Percentiles rank a stretch among this genome's conserved stretches.
These are phyloP conservation scores for Paracyclopina nana DNA, from an alignment of 1,140 invertebrate genomes.

Conservation along the genomic window DNA sequence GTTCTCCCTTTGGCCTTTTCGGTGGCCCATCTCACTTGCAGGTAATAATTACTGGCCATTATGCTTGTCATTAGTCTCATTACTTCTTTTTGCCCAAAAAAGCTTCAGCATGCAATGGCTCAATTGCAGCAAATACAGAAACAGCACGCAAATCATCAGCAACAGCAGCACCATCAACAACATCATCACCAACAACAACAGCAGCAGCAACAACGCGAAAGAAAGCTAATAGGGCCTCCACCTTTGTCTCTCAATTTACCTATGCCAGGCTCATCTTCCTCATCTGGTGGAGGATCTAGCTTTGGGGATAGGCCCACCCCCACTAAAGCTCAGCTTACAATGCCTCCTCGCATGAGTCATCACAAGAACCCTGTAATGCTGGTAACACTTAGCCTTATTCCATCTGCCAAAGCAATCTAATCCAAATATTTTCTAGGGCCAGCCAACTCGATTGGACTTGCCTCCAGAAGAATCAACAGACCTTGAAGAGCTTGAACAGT, in stretches of 20 bases:
- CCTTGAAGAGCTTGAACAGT: conserved; percentile 83
- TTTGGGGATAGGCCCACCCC: too few relatives aligned
- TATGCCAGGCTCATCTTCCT: too few relatives aligned
- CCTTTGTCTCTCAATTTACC: too few relatives aligned
- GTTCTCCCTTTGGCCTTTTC: conserved; percentile 24
- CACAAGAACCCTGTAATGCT: conserved; percentile 17
- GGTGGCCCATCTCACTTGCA: conserved; percentile 22
- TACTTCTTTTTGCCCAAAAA: conserved; percentile 18
- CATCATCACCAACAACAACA: conserved; percentile 21
- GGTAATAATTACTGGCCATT: conserved; percentile 18
- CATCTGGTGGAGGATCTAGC: too few relatives aligned
- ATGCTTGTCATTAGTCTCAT: too few relatives aligned
- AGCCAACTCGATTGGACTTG: conserved; percentile 39
- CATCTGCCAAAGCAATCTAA: conserved; percentile 18
- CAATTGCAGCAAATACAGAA: conserved; percentile 57
- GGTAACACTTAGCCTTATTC: conserved; percentile 18
- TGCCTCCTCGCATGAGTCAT: conserved; percentile 24
- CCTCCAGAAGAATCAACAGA: conserved; percentile 77
- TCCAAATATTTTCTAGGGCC: conserved; percentile 16
- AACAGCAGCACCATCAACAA: conserved; percentile 27
- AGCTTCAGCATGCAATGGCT: conserved; percentile 52
- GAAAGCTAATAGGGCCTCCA: conserved; percentile 18
- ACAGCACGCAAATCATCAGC: conserved; percentile 35
- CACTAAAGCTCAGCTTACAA: conserved; percentile 25
- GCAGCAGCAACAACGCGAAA: conserved; percentile 18